Base-by-base conservation (phyloP, 1,140 invertebrate species). In the Aphelinus certus region DNA sequence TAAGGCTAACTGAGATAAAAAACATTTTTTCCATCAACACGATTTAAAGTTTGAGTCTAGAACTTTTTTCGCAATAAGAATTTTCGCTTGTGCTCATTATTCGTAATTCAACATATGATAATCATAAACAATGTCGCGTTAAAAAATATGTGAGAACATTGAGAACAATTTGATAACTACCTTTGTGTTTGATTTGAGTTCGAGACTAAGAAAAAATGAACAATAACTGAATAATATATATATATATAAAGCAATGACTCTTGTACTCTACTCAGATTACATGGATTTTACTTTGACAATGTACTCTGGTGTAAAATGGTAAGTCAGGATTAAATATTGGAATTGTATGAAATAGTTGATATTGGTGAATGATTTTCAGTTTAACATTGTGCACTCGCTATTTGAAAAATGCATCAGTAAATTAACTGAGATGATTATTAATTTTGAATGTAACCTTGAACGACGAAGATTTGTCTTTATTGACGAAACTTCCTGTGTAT, bases 211-310 rank as follows among this genome's bases (percentile, higher is more conserved):
- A 42, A 63, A 47, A 43, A 2, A 65, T 26, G 56, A 73, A 63
- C 10, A 46, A 63, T 48, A 63, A 26, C 26, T 26, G 26, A 65
- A 46, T 49, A 71, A 71, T 58, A 10, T 74, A 66, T 74, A 74
- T 66, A 74, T 65, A n/a, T 5, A 55, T 73, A 26, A 58, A 58
- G 61, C 65, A 26, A 68, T 74, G 73, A 74, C 73, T 74, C 51
- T 68, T 69, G 57, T 68, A 49, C 65, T 43, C 57, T 67, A 46
- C 66, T 67, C 56, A 69, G 66, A 26, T 69, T 74, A 69, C 73
- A 74, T 62, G 56, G 51, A 74, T 63, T 69, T 68, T 49, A 9
- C n/a, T 69, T n/a, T 55, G 58, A 68, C 51, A 42, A 62, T 69
- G 71, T 67, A 69, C 48, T 61, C 51, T 69, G 73, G n/a, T 61